These are phyloP conservation scores for Macquaria australasica DNA, from an alignment of 2,113 vertebrate genomes.

Conservation along the genomic window DNA sequence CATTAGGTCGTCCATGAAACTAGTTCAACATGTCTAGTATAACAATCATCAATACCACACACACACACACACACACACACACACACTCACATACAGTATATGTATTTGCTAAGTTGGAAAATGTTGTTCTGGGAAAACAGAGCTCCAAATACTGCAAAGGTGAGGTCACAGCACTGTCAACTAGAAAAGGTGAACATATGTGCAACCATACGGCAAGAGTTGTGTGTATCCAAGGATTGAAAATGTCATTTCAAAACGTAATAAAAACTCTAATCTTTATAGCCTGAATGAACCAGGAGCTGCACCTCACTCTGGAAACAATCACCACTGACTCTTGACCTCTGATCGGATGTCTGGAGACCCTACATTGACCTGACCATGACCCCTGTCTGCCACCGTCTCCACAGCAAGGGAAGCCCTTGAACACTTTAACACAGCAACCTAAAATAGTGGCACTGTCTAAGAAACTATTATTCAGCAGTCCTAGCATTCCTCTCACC, in stretches of 20 bases:
- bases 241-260: background rate
- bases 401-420: background rate
- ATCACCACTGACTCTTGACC: conserved; percentile 22
- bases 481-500: background rate
- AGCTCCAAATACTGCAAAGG: background rate
- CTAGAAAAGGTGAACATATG: conserved; percentile 2
- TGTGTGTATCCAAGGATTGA: background rate
- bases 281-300: background rate
- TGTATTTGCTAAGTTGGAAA: conserved; percentile 22
- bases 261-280: background rate
- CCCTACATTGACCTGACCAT: conserved; percentile 20
- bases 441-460: background rate
- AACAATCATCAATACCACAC: conserved; percentile 56
- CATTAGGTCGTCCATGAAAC: conserved; percentile 68
- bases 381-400: conserved; percentile 17
- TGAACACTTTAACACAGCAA: background rate
- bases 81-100: background rate
- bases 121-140: conserved; percentile 39
- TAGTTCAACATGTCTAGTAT: conserved; percentile 66
- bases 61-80: conserved; percentile 29
- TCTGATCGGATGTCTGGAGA: conserved; percentile 16
- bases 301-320: background rate
- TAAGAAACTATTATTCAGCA: background rate
- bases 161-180: conserved; percentile 23
- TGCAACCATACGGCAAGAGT: background rate